A percentile compares a stretch with the other conserved stretches of the same genome.
These are phyloP conservation scores for Aelia acuminata DNA, from an alignment of 2,888 invertebrate genomes.

Conservation along the genomic window DNA sequence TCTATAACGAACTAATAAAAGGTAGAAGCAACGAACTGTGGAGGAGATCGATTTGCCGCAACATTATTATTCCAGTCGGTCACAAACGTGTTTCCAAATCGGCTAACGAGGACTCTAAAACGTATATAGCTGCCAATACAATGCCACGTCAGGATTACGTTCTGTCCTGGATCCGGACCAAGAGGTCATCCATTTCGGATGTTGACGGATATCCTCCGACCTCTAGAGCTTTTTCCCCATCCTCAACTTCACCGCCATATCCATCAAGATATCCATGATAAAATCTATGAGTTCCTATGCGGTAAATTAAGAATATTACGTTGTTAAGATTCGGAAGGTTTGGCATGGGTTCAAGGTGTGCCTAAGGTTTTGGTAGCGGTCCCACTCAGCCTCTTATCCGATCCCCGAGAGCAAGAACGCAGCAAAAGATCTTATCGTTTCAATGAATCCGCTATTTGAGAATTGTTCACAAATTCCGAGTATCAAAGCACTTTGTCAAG, in stretches of 20 bases:
- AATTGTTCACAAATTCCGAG: neutral
- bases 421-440: constrained; percentile 20
- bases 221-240: neutral
- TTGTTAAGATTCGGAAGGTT: neutral
- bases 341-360: constrained; percentile 9
- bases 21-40: neutral
- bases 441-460: neutral
- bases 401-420: neutral
- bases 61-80: neutral
- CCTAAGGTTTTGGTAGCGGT: constrained; percentile 2
- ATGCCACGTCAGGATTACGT: neutral
- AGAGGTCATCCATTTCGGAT: neutral
- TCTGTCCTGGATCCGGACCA: neutral
- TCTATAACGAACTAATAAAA: neutral
- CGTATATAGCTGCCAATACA: constrained; percentile 19
- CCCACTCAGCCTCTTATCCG: neutral
- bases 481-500: neutral
- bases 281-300: neutral
- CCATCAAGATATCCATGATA: no score
- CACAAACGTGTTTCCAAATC: constrained; percentile 19
- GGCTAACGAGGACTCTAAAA: constrained; percentile 22
- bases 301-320: neutral
- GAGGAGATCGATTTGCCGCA: neutral
- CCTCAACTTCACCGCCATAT: no score
- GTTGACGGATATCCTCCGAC: neutral